Base-by-base conservation (phyloP, 2,888 invertebrate species). In the Agonopterix heracliana region DNA sequence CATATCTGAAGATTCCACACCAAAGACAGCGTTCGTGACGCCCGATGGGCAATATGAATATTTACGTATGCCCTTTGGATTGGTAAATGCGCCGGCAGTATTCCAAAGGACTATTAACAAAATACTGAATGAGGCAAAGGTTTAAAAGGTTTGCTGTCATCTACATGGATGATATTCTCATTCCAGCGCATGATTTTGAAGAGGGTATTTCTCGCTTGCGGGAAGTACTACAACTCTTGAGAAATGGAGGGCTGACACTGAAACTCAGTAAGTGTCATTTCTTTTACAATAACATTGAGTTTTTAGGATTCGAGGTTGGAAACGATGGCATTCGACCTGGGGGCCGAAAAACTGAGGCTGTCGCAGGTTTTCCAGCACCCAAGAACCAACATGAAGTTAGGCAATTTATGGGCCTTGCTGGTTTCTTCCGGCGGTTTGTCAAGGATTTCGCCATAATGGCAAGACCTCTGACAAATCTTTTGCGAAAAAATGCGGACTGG, bases 101-200 rank as follows among this genome's bases (percentile, higher is more conserved):
- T n/a, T n/a, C n/a, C n/a, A n/a, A n/a, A n/a, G n/a, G n/a, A 58
- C 69, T 4, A 68, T 77, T 44, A 64, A 71, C 44, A 51, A 58
- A 17, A 56, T 67, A 2, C 47, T 70, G 1, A 44, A 43, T 2
- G 54, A 51, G 10, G 48, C 56, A 17, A 54, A 51, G 38, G 26
- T 52, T n/a, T n/a, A n/a, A n/a, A 36, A 56, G 9, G 35, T 52
- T 34, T 53, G 26, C 26, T 46, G 49, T 1, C 13, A 9, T 35
- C 7, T 35, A 35, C 35, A 35, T 35, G 35, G 35, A 35, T 35
- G 35, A 35, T 9, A 35, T 35, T 35, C 35, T 35, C 7, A 35
- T 35, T 9, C 35, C 35, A 35, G 35, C 35, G 2, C 71, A 71
- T 5, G 5, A 5, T 35, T 35, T 35, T 9, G 35, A 35, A 9